Evolutionary conservation across 2,888 invertebrate species (phyloP).

Genomic region (Eilema depressum): DNA sequence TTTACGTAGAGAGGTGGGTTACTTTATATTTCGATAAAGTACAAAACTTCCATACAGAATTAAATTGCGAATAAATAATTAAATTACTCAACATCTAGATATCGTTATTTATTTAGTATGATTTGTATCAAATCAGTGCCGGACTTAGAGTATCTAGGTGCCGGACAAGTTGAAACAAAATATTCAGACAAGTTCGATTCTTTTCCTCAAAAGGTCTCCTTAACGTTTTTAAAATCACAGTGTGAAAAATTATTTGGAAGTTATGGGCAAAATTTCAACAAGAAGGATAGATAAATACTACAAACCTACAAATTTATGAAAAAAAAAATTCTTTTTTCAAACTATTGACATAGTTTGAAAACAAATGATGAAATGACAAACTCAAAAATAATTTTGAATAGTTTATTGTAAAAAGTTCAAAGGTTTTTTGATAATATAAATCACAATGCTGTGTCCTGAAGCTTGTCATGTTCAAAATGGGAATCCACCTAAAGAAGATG

Average conservation of each 20-base stretch:
- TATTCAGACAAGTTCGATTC: not conserved
- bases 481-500: constrained; percentile 62
- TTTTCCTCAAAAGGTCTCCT: too few species aligned
- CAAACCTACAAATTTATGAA: not conserved
- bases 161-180: not conserved
- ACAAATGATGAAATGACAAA: constrained; percentile 50
- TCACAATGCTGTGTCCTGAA: constrained; percentile 78
- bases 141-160: too few species aligned
- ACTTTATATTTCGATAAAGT: constrained; percentile 1
- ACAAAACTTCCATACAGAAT: not conserved
- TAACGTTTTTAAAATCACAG: not conserved
- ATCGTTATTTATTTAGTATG: too few species aligned
- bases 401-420: constrained; percentile 53
- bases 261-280: not conserved
- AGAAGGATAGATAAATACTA: not conserved
- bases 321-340: constrained; percentile 41
- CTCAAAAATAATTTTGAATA: constrained; percentile 66
- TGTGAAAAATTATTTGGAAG: not conserved
- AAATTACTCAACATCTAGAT: too few species aligned
- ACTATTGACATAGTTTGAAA: constrained; percentile 30
- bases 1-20: not conserved
- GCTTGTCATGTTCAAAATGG: constrained; percentile 68
- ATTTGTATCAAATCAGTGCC: too few species aligned
- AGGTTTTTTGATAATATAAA: constrained; percentile 58
- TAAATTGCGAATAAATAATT: not conserved